A percentile compares a stretch with the other conserved stretches of the same genome.
Evolutionary conservation across 2,797 vertebrate species (phyloP).

Genomic region (Danionella dracula): DNA sequence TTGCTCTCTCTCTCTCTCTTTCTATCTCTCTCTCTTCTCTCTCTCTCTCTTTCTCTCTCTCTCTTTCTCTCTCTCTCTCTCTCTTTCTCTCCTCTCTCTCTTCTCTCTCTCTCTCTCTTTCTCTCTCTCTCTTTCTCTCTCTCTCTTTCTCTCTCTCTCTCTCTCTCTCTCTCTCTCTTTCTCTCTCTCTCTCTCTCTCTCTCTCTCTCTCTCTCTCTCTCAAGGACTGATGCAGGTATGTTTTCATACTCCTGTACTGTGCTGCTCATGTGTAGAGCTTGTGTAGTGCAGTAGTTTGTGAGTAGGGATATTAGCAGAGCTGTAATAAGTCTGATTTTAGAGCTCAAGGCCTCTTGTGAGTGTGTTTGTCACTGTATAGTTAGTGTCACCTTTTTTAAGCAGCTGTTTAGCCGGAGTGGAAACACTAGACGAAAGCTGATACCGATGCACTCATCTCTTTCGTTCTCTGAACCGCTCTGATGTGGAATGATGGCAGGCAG

Average conservation of each 20-base stretch:
- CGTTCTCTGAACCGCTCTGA: neutral
- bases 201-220: too few species aligned
- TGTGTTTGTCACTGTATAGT: neutral
- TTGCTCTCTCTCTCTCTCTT: too few species aligned
- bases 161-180: too few species aligned
- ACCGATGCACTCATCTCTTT: neutral
- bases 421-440: conserved; percentile 66
- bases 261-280: neutral
- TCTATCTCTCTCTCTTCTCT: too few species aligned
- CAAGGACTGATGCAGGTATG: conserved; percentile 9
- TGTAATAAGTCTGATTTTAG: neutral
- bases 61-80: too few species aligned
- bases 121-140: too few species aligned
- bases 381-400: conserved; percentile 39
- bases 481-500: neutral
- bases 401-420: conserved; percentile 61
- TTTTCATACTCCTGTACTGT: neutral
- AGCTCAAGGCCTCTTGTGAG: neutral
- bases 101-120: too few species aligned
- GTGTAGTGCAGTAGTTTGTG: neutral
- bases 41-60: too few species aligned
- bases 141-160: too few species aligned
- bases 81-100: too few species aligned
- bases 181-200: too few species aligned
- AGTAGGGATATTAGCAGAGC: neutral